phyloP scores from a whole-genome alignment of 2,113 vertebrate species.

The Vicugna pacos region DNA sequence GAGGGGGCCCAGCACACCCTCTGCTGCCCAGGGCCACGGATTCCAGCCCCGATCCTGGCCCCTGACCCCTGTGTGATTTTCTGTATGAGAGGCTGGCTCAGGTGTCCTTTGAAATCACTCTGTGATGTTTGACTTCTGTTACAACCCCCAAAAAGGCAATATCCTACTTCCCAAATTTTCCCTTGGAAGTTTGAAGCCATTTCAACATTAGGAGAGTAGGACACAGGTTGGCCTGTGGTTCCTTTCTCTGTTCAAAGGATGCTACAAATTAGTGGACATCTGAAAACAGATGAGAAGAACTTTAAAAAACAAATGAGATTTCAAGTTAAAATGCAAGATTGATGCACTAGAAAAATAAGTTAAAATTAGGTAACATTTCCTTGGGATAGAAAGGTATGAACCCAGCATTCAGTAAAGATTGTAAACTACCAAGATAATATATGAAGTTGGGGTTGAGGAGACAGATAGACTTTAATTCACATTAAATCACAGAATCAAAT shows the following conservation, averaged over 20 bases:
- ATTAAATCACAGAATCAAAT: neutral
- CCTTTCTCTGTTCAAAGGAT: neutral
- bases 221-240: neutral
- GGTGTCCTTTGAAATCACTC: neutral
- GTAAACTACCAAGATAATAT: neutral
- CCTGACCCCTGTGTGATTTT: neutral
- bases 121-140: neutral
- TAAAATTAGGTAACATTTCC: neutral
- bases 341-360: neutral
- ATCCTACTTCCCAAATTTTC: neutral
- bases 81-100: neutral
- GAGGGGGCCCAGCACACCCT: neutral
- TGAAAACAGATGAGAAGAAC: neutral
- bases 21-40: accelerated
- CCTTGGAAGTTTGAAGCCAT: neutral
- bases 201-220: neutral
- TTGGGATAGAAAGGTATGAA: neutral
- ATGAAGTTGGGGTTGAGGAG: neutral
- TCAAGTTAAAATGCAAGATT: neutral
- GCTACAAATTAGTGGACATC: neutral
- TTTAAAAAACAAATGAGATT: neutral
- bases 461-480: neutral
- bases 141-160: neutral
- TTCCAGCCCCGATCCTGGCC: neutral
- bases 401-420: neutral